phyloP scores from a whole-genome alignment of 2,113 vertebrate species.

The Actinemys pallida region DNA sequence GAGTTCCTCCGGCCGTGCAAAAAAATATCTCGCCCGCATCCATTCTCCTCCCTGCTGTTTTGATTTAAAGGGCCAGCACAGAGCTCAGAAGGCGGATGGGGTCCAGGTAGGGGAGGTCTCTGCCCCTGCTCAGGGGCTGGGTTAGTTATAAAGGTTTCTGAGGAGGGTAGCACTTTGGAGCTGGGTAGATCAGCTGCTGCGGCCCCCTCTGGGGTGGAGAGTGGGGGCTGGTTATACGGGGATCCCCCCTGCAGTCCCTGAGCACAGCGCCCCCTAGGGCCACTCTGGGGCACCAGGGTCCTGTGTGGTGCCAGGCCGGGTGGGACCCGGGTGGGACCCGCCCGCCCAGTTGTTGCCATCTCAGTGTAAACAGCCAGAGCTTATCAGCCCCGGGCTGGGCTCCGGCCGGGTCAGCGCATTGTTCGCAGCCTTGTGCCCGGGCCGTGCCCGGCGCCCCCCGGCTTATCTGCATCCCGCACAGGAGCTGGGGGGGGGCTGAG shows the following conservation, averaged over 20 bases:
- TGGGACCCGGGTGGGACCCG: background rate
- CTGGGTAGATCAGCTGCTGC: background rate
- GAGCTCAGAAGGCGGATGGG: background rate
- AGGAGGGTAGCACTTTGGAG: background rate
- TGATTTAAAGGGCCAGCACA: background rate
- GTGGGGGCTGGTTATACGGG: background rate
- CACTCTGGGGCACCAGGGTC: background rate
- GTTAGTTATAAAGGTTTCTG: background rate
- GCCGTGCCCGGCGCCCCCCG: background rate
- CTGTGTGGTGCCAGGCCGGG: background rate
- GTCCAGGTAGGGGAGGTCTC: background rate
- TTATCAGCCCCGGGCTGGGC: background rate
- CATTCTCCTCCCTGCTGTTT: rapidly evolving
- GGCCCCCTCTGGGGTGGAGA: background rate
- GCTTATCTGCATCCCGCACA: background rate
- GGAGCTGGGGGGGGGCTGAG: background rate
- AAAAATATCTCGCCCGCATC: background rate
- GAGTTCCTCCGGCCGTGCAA: too few relatives aligned
- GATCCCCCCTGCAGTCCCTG: background rate
- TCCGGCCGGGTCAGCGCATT: background rate
- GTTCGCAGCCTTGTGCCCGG: too few relatives aligned
- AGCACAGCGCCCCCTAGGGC: background rate
- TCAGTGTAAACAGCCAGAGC: background rate
- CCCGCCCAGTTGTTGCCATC: background rate
- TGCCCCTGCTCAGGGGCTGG: background rate